Conservation (phyloP, 2,113 vertebrate species). For the Mobula hypostoma region DNA sequence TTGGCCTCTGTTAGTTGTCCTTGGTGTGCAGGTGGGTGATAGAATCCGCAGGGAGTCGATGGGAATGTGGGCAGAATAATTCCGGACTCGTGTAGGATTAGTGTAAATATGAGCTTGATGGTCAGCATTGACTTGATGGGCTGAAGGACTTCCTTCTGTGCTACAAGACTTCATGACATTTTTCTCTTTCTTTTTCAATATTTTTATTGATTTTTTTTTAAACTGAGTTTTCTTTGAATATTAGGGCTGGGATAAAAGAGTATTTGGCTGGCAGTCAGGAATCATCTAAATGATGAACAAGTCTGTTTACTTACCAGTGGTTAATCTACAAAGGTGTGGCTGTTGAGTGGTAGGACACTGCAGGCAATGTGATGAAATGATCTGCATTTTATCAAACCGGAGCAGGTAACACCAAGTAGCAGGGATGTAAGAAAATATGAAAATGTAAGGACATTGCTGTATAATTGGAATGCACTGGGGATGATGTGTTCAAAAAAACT, state of each 20-base stretch:
- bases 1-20: no score
- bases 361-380: neutral
- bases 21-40: no score
- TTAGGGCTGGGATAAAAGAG: neutral
- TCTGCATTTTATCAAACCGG: neutral
- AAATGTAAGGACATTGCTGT: neutral
- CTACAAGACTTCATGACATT: no score
- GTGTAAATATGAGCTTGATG: no score
- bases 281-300: neutral
- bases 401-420: neutral
- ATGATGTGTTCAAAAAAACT: neutral
- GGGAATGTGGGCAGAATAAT: no score
- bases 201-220: neutral
- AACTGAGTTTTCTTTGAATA: neutral
- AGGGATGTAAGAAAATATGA: neutral
- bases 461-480: neutral
- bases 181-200: no score
- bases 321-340: neutral
- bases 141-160: no score
- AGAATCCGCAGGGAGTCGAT: no score
- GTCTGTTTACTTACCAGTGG: neutral
- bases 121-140: no score
- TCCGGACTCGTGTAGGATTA: no score
- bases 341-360: neutral
- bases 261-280: neutral